phyloP scores from a whole-genome alignment of 2,113 vertebrate species.

The Martes martes region DNA sequence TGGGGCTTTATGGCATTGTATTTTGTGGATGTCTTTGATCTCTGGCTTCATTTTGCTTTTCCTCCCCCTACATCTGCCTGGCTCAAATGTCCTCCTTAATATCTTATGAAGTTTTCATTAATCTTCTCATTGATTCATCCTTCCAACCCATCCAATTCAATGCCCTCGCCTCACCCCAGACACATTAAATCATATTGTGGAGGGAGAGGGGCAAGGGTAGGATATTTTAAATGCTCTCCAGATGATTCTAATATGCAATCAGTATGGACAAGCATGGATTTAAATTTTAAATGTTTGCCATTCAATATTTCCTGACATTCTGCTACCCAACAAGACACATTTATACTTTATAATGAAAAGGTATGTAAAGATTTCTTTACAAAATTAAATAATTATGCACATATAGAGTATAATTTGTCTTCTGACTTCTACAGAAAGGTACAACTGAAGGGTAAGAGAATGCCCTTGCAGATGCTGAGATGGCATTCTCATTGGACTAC shows the following conservation, averaged over 20 bases:
- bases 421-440: background rate
- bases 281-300: background rate
- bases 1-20: background rate
- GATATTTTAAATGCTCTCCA: background rate
- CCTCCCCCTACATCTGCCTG: background rate
- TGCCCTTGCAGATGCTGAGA: background rate
- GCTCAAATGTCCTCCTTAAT: background rate
- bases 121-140: background rate
- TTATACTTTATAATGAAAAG: background rate
- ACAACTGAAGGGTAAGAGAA: background rate
- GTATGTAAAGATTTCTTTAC: background rate
- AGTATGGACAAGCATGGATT: background rate
- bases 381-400: slow-evolving; percentile 3
- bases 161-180: background rate
- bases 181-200: background rate
- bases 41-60: background rate
- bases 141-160: background rate
- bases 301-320: background rate
- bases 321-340: background rate
- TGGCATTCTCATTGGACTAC: background rate
- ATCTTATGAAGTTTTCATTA: background rate
- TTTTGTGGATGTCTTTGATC: background rate
- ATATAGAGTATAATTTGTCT: background rate
- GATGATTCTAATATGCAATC: background rate
- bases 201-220: background rate